Conservation (phyloP, 2,113 vertebrate species). For the Canis aureus region DNA sequence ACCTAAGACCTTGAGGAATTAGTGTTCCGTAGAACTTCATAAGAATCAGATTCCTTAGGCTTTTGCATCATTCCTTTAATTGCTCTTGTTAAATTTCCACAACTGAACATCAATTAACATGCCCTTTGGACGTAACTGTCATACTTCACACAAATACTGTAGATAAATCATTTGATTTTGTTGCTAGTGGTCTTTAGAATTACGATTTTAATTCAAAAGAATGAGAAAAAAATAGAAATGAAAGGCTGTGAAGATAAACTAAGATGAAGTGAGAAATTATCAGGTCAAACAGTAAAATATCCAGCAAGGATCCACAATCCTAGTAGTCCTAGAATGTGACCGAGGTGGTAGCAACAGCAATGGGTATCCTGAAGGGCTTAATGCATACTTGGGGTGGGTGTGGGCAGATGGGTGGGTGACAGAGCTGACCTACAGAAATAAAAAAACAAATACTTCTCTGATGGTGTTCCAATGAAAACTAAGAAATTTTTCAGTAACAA, state of each 20-base stretch:
- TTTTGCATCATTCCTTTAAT: background rate
- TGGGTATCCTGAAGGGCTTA: background rate
- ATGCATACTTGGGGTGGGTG: background rate
- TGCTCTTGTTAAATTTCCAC: background rate
- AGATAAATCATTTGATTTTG: background rate
- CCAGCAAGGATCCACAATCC: background rate
- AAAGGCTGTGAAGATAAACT: background rate
- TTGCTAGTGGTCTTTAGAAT: background rate
- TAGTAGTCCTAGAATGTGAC: background rate
- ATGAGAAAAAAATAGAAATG: background rate
- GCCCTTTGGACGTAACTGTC: background rate
- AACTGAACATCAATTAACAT: background rate
- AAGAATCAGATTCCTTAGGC: background rate
- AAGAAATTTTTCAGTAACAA: background rate
- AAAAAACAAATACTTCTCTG: background rate
- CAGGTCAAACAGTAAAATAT: conserved; percentile 3
- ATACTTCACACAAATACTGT: background rate
- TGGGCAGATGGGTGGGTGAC: no score
- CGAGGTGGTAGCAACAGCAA: background rate
- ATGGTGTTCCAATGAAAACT: background rate
- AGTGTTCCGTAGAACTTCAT: background rate
- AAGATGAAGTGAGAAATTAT: background rate
- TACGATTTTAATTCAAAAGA: background rate
- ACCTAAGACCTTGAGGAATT: background rate
- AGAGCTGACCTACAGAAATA: background rate